Base-by-base conservation (phyloP, 2,113 vertebrate genomes). In the Odontophorus gujanensis region DNA sequence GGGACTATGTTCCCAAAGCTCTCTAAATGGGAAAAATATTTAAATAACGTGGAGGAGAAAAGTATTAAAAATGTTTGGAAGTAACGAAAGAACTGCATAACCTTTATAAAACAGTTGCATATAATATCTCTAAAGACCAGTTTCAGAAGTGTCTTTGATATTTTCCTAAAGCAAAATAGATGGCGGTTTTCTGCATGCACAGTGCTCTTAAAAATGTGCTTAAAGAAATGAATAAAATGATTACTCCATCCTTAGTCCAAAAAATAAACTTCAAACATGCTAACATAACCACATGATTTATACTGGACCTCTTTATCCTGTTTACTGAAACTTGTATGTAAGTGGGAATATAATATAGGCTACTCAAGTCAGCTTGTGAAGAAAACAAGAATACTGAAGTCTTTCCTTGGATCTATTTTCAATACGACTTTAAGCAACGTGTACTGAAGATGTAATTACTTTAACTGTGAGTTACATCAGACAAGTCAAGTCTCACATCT, bases 21-120 rank as follows among this genome's bases (percentile, higher is more conserved):
- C 61, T 43, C 43, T 85, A 80, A 81, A 85, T 74, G 30, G 25
- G 34, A 87, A 89, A 92, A 95, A 93, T 47, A 83, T 63, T 92
- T 88, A 66, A 92, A 92, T 74, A 95, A 91, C n/a, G 36, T 36
- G 21, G 32, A 81, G 19, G 28, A 94, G 72, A 74, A 91, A 92
- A 85, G 11, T 59, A 78, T 57, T 58, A 72, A 85, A 96, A 96
- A 63, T 34, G 36, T 95, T 53, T 91, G 36, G 24, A 85, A 89
- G 87, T 16, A 84, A 95, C 21, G 78, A 81, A 88, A 86, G n/a
- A 73, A 28, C 40, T 82, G 30, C 16, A 21, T 32, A 80, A 76
- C 16, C 7, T 73, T 84, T 82, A n/a, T 20, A 87, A 14, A 14
- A 75, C 25, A 74, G 26, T 74, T 74, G 40, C 26, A 55, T n/a